Conservation (phyloP, 2,888 invertebrate species). For the Drosophila tripunctata region DNA sequence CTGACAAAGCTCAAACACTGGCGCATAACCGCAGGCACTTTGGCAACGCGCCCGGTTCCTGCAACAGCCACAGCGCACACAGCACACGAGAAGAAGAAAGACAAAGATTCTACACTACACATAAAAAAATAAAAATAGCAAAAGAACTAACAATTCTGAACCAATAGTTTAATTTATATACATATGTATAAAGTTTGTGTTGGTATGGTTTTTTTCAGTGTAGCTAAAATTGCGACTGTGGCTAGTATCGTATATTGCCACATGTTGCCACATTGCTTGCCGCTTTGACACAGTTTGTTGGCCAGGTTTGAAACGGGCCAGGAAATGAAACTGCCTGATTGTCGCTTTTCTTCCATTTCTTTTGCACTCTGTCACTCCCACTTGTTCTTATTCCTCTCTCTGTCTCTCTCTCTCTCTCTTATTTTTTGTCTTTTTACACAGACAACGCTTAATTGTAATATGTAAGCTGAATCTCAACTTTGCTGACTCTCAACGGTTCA, state of each 20-base stretch:
- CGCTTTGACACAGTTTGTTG: conserved; percentile 53
- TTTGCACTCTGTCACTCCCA: too few relatives aligned
- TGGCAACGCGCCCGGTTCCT: conserved; percentile 59
- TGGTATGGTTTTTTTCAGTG: too few relatives aligned
- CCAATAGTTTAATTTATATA: too few relatives aligned
- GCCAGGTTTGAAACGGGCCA: conserved; percentile 23
- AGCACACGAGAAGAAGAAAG: conserved; percentile 1
- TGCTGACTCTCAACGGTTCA: background rate
- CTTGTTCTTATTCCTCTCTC: background rate
- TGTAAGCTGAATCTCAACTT: background rate
- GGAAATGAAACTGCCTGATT: conserved; percentile 43
- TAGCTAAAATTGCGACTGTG: background rate
- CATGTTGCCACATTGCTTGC: conserved; percentile 48
- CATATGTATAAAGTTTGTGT: too few relatives aligned
- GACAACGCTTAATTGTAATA: background rate
- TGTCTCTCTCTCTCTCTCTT: background rate
- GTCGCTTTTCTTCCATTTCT: background rate
- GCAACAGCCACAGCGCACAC: conserved; percentile 20
- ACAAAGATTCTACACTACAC: conserved; percentile 9
- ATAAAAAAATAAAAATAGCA: background rate
- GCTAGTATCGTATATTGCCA: conserved; percentile 14
- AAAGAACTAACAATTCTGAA: too few relatives aligned
- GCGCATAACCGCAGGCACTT: conserved; percentile 77
- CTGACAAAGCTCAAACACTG: conserved; percentile 42
- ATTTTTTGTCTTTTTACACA: background rate